Percentiles rank a stretch among this genome's conserved stretches.
Conservation (phyloP, 1,140 invertebrate genomes). For the Tetramorium alpestre region DNA sequence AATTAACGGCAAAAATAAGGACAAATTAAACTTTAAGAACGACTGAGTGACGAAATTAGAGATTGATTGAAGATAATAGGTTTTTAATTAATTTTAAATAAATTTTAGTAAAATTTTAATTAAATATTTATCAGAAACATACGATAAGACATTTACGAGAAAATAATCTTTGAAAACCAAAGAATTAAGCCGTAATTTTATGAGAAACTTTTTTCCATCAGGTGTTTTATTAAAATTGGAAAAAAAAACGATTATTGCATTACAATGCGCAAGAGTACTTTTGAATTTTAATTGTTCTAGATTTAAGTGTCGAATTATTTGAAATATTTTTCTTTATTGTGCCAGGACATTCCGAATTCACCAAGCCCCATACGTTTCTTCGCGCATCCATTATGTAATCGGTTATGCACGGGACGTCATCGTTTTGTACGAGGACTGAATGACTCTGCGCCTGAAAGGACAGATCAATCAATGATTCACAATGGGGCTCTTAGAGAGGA, state of each 20-base stretch:
- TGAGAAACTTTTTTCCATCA: neutral
- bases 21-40: neutral
- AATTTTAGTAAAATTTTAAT: no score
- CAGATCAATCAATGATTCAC: slow-evolving; percentile 27
- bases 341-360: slow-evolving; percentile 66
- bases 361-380: slow-evolving; percentile 71
- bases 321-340: neutral
- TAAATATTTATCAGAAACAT: no score
- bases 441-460: slow-evolving; percentile 70
- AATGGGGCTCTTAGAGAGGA: slow-evolving; percentile 2
- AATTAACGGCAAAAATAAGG: neutral
- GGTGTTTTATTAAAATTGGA: neutral
- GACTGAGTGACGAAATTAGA: no score
- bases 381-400: slow-evolving; percentile 72
- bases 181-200: neutral
- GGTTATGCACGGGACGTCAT: slow-evolving; percentile 72
- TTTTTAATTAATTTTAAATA: no score
- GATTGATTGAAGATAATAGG: no score
- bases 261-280: slow-evolving; percentile 1
- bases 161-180: neutral
- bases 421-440: slow-evolving; percentile 67
- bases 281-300: slow-evolving; percentile 31
- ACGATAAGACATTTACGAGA: neutral
- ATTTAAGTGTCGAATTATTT: neutral
- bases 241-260: neutral